These are phyloP conservation scores for Phortica variegata DNA, from an alignment of 1,140 invertebrate genomes.

Conservation along the genomic window DNA sequence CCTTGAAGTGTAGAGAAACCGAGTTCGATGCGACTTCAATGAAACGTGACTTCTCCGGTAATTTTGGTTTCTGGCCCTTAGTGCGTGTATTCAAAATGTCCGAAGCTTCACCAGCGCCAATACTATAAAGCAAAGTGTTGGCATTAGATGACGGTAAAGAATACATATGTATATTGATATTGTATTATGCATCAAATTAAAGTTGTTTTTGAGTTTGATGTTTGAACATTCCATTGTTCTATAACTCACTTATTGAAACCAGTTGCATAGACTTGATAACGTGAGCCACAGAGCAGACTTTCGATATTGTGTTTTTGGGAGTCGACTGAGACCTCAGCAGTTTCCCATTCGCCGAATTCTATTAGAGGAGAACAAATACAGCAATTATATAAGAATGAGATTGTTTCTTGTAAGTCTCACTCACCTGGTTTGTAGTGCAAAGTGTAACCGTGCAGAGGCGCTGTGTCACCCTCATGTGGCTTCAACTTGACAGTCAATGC, in stretches of 20 bases:
- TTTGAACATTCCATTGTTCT: conserved; percentile 18
- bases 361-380: background rate
- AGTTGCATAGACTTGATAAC: conserved; percentile 88
- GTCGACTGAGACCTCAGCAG: conserved; percentile 69
- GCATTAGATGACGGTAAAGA: background rate
- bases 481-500: conserved; percentile 78
- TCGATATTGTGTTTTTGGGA: conserved; percentile 83
- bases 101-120: conserved; percentile 84
- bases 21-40: conserved; percentile 90
- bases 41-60: conserved; percentile 84
- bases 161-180: background rate
- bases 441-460: conserved; percentile 83
- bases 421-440: conserved; percentile 79
- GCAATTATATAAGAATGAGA: background rate
- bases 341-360: conserved; percentile 92
- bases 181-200: too few species aligned
- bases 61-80: conserved; percentile 85
- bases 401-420: too few species aligned
- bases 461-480: conserved; percentile 71
- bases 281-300: conserved; percentile 83
- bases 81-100: conserved; percentile 84
- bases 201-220: background rate
- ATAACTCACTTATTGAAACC: conserved; percentile 79
- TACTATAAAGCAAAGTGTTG: conserved; percentile 60
- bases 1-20: conserved; percentile 85